Base-by-base conservation (phyloP, 2,797 vertebrate genomes). In the Erethizon dorsatum region DNA sequence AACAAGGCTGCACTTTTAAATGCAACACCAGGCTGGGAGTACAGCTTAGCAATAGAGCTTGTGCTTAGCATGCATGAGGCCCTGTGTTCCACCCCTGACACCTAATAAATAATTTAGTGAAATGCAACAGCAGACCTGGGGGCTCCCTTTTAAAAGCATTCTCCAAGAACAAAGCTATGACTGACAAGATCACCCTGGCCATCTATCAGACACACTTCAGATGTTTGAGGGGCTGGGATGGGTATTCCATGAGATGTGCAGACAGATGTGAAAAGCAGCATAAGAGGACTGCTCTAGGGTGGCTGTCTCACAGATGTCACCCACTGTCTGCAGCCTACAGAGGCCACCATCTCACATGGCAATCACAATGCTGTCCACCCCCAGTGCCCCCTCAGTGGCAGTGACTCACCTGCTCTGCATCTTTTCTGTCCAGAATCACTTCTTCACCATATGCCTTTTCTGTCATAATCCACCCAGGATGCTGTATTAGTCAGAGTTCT, bases 131-230 rank as follows among this genome's bases (percentile, higher is more conserved):
- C 69, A 83, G 31, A 83, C 37, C 50, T 4, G 1, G 75, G 26
- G 85, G 20, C 63, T 83, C 67, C 24, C 59, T 88, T 63, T 71
- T 80, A 22, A 83, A 94, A 94, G 69, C 82, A 26, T 50, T 54
- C 65, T 94, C 83, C n/a, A 5, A 45, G 57, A 63, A 37, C 41
- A 63, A 47, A 92, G 59, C 45, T 2, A 12, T 59, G 79, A 77
- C 20, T 82, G n/a, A 37, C 31, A 24, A 4, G 15, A 33, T 94
- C 54, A 37, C 56, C 28, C n/a, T 18, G 28, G 33, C 20, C 13
- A 5, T 83, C 79, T n/a, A 4, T 73, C 84, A 24, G 47, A 79
- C 6, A 28, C 20, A 47, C 41, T 12, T 79, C 4, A 26, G 41
- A 22, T 56, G 67, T 86, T 28, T 26, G 22, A 47, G 63, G 67